Conservation (phyloP, 2,797 vertebrate genomes). For the Alectoris magna region DNA sequence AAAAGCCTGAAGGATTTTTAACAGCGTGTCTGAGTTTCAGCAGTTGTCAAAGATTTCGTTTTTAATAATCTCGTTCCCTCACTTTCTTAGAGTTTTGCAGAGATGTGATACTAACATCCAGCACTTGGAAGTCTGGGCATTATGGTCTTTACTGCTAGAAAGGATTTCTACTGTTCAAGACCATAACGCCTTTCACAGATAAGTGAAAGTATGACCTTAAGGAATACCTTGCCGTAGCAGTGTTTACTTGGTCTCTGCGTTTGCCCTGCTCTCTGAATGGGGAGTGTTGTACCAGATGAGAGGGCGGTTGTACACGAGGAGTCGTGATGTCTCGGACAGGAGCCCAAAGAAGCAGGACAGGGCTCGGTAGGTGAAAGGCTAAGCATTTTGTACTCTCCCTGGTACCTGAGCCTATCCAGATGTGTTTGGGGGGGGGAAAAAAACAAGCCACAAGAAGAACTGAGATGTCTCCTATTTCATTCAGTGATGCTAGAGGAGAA, state of each 20-base stretch:
- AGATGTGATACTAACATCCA: neutral
- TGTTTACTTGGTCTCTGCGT: constrained; percentile 31
- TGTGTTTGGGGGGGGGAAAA: neutral
- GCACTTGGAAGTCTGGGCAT: neutral
- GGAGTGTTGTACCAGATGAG: constrained; percentile 12
- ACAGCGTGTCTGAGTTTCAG: neutral
- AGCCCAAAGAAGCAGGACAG: constrained; percentile 27
- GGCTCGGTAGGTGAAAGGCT: constrained; percentile 25
- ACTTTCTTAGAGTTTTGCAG: neutral
- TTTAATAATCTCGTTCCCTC: neutral
- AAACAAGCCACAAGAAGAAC: neutral
- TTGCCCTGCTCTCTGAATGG: constrained; percentile 30
- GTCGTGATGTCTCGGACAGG: neutral
- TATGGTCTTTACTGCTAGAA: neutral
- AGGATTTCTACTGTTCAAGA: neutral
- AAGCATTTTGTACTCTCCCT: neutral
- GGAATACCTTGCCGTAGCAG: neutral
- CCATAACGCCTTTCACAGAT: neutral
- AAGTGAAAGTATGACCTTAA: neutral
- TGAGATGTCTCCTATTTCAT: neutral
- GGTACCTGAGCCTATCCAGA: neutral
- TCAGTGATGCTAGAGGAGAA: neutral
- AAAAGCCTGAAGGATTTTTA: neutral
- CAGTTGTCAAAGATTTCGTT: neutral
- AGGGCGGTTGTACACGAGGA: neutral